These are phyloP conservation scores for Sycophila texana DNA, from an alignment of 2,888 invertebrate species.

Conservation along the genomic window DNA sequence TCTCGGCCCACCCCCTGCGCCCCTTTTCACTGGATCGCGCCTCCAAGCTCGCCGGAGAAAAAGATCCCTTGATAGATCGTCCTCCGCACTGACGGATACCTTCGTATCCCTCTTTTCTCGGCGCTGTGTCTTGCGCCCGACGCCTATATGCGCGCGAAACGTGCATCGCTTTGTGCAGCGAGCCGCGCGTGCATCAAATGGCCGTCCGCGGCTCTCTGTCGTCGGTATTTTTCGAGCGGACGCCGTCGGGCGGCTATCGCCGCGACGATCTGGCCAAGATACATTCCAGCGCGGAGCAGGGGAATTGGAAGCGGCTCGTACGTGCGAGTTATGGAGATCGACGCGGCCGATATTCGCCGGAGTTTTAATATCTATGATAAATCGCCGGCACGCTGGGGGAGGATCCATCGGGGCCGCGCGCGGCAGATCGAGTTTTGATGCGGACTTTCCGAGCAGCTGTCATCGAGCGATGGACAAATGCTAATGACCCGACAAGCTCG, in stretches of 20 bases:
- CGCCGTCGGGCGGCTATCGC: neutral
- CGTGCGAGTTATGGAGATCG: conserved; percentile 32
- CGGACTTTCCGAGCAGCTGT: neutral
- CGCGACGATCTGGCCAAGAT: neutral
- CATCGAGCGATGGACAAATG: neutral
- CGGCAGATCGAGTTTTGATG: conserved; percentile 44
- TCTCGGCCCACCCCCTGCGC: too few relatives aligned
- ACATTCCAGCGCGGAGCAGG: neutral
- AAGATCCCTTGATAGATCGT: conserved; percentile 21
- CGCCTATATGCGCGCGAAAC: neutral
- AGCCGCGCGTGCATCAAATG: neutral
- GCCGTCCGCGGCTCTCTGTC: too few relatives aligned
- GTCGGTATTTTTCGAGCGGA: too few relatives aligned
- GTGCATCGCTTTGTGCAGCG: neutral
- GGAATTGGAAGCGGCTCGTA: conserved; percentile 27
- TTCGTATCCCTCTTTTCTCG: neutral
- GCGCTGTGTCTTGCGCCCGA: neutral
- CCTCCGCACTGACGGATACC: neutral
- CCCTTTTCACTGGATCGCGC: neutral
- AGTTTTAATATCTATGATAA: conserved; percentile 53
- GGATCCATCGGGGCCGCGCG: neutral
- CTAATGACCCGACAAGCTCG: conserved; percentile 5
- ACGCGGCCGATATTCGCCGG: conserved; percentile 37
- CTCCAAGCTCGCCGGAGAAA: neutral
- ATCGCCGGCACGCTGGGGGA: conserved; percentile 20